Conservation (phyloP, 2,797 vertebrate species). For the Epinephelus awoara region DNA sequence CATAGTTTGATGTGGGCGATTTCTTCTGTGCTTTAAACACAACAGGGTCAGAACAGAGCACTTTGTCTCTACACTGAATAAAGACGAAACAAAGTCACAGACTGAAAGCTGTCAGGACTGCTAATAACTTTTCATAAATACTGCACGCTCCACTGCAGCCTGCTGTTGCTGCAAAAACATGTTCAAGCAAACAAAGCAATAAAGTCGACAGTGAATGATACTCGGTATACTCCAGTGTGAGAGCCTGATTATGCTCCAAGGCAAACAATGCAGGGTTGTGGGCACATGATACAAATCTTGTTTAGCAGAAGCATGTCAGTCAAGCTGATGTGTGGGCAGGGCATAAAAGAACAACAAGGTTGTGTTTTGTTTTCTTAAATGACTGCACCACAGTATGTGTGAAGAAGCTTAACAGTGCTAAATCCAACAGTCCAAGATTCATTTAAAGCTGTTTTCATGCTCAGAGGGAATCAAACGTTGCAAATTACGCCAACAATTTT, state of each 20-base stretch:
- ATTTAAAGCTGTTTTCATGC: slow-evolving; percentile 34
- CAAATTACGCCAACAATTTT: slow-evolving; percentile 30
- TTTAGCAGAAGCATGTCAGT: background rate
- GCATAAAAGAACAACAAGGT: background rate
- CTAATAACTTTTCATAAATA: slow-evolving; percentile 26
- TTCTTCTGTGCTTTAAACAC: slow-evolving; percentile 1
- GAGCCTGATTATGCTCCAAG: slow-evolving; percentile 1
- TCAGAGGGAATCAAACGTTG: slow-evolving; percentile 33
- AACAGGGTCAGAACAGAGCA: background rate
- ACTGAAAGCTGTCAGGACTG: slow-evolving; percentile 19
- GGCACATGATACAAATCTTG: background rate
- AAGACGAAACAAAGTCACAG: slow-evolving; percentile 19
- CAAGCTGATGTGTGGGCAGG: background rate
- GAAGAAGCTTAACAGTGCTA: background rate
- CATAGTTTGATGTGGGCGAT: background rate
- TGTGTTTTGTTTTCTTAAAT: background rate
- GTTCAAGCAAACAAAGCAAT: slow-evolving; percentile 22
- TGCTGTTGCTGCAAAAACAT: slow-evolving; percentile 10
- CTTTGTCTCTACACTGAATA: background rate
- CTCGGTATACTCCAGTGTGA: background rate
- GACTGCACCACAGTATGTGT: background rate
- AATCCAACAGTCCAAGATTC: background rate
- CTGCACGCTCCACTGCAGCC: slow-evolving; percentile 5
- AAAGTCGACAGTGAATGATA: slow-evolving; percentile 8
- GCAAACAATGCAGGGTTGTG: background rate